phyloP scores from a whole-genome alignment of 2,888 invertebrate species.

The Anthrax anthrax region DNA sequence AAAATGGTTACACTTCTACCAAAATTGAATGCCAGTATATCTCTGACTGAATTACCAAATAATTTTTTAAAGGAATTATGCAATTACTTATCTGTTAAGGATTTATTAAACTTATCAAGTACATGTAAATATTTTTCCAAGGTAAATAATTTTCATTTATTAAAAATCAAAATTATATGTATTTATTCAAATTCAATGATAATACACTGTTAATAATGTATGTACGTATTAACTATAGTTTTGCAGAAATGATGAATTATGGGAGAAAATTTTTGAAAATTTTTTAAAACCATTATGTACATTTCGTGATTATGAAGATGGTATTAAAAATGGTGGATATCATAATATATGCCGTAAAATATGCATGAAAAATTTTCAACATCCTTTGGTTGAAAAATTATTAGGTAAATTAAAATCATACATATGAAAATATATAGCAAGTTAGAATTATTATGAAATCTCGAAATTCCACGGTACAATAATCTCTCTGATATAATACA shows the following conservation, averaged over 20 bases:
- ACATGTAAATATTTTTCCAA: slow-evolving; percentile 8
- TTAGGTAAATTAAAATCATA: too few species aligned
- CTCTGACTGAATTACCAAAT: slow-evolving; percentile 8
- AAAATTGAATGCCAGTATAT: slow-evolving; percentile 1
- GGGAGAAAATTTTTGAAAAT: slow-evolving; percentile 10
- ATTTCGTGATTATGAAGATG: slow-evolving; percentile 3
- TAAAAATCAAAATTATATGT: too few species aligned
- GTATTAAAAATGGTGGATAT: slow-evolving; percentile 3
- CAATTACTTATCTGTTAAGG: slow-evolving; percentile 4
- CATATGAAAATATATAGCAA: too few species aligned
- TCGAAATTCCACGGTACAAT: too few species aligned
- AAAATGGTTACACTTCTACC: slow-evolving; percentile 3
- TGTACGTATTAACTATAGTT: slow-evolving; percentile 2
- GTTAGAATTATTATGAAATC: too few species aligned
- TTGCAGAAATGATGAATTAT: slow-evolving; percentile 8
- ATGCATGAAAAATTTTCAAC: background rate
- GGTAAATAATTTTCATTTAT: too few species aligned
- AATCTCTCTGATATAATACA: too few species aligned
- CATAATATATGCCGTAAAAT: slow-evolving; percentile 5
- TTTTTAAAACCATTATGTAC: slow-evolving; percentile 5
- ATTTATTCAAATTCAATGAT: too few species aligned
- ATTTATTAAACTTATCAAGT: slow-evolving; percentile 7
- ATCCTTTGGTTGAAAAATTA: background rate
- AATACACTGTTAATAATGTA: too few species aligned
- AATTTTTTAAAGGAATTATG: slow-evolving; percentile 1